Evolutionary conservation across 2,888 invertebrate species (phyloP).

Genomic region (Hyles lineata): DNA sequence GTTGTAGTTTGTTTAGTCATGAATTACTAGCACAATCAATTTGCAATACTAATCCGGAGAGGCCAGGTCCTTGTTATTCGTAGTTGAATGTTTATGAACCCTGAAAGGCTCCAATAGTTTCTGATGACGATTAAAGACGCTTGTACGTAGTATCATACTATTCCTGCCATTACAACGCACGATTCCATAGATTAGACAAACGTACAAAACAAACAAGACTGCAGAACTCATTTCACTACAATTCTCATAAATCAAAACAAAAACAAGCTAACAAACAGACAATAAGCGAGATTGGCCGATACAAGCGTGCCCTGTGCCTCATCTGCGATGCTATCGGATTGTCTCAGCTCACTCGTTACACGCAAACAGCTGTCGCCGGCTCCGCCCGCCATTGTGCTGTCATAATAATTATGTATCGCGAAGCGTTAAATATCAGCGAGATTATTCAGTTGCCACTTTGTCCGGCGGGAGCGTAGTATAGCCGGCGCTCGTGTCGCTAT

Average conservation of each 20-base stretch:
- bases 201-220: not conserved
- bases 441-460: constrained; percentile 55
- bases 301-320: constrained; percentile 51
- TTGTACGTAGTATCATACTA: not conserved
- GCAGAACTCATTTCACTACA: constrained; percentile 33
- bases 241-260: constrained; percentile 45
- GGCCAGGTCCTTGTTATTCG: no score
- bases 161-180: not conserved
- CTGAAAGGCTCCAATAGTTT: no score
- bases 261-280: constrained; percentile 50
- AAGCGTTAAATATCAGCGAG: constrained; percentile 68
- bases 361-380: constrained; percentile 65
- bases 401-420: constrained; percentile 77
- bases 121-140: no score
- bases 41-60: no score
- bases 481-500: constrained; percentile 37
- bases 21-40: no score
- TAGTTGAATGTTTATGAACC: no score
- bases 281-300: constrained; percentile 65
- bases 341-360: constrained; percentile 52
- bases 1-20: no score
- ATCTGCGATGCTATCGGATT: constrained; percentile 61
- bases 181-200: not conserved
- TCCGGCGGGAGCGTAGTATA: constrained; percentile 39
- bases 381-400: constrained; percentile 71